Conservation (phyloP, 2,797 vertebrate genomes). For the Cossypha niveicapilla region DNA sequence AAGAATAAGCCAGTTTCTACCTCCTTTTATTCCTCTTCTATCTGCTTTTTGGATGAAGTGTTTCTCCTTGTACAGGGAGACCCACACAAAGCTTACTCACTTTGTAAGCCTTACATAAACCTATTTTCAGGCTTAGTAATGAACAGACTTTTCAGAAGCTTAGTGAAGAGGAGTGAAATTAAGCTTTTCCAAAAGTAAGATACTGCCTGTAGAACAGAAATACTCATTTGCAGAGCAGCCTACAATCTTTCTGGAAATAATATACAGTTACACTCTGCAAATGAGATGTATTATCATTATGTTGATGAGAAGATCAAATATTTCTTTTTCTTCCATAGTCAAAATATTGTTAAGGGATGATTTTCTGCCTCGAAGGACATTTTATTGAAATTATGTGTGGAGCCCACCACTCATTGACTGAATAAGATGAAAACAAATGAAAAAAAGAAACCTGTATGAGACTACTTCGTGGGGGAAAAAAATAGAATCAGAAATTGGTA, state of each 20-base stretch:
- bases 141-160: slow-evolving; percentile 36
- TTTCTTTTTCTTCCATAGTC: slow-evolving; percentile 37
- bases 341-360: slow-evolving; percentile 57
- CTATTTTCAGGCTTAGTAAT: slow-evolving; percentile 51
- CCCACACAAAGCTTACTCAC: slow-evolving; percentile 24
- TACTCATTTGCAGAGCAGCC: slow-evolving; percentile 41
- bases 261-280: slow-evolving; percentile 34
- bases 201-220: slow-evolving; percentile 37
- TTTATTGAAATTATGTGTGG: slow-evolving; percentile 46
- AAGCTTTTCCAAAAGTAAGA: slow-evolving; percentile 23
- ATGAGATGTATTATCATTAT: slow-evolving; percentile 35
- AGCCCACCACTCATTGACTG: slow-evolving; percentile 4
- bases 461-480: neutral
- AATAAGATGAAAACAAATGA: slow-evolving; percentile 35
- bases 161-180: slow-evolving; percentile 37
- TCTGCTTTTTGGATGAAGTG: neutral
- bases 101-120: slow-evolving; percentile 41
- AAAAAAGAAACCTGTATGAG: neutral
- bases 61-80: neutral
- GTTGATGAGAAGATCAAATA: slow-evolving; percentile 55
- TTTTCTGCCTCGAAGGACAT: slow-evolving; percentile 57
- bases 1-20: neutral
- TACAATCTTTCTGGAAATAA: slow-evolving; percentile 54
- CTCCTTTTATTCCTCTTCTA: neutral
- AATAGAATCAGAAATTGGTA: neutral